A percentile compares a stretch with the other conserved stretches of the same genome.
phyloP scores from a whole-genome alignment of 1,140 invertebrate species.

The Amyelois transitella region DNA sequence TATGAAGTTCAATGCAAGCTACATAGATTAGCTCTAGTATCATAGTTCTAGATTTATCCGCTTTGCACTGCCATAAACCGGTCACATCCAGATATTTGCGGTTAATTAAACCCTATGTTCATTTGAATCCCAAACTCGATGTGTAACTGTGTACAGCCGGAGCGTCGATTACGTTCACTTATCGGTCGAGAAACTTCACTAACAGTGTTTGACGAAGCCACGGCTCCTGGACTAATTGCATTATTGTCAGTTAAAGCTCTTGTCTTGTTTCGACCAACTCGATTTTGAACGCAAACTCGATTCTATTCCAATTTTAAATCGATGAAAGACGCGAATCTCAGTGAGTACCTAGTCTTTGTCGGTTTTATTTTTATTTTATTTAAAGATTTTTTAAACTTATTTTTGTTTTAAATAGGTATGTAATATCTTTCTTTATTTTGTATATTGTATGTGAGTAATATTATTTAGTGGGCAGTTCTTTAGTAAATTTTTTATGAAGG shows the following conservation, averaged over 20 bases:
- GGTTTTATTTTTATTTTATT: neutral
- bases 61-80: neutral
- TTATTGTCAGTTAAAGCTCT: conserved; percentile 39
- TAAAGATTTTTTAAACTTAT: too few relatives aligned
- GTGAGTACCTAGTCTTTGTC: neutral
- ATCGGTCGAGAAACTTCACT: conserved; percentile 50
- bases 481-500: too few relatives aligned
- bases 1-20: too few relatives aligned
- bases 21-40: too few relatives aligned
- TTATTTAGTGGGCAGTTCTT: too few relatives aligned
- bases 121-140: neutral
- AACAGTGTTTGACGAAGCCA: conserved; percentile 41
- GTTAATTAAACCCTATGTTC: neutral
- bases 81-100: neutral
- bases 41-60: too few relatives aligned
- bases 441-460: too few relatives aligned
- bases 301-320: conserved; percentile 14
- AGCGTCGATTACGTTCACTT: conserved; percentile 44
- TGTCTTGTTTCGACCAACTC: conserved; percentile 46
- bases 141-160: conserved; percentile 21
- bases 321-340: neutral
- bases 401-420: too few relatives aligned
- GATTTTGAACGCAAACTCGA: conserved; percentile 25
- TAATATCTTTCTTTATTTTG: too few relatives aligned
- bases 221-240: conserved; percentile 35